Conservation (phyloP, 2,888 invertebrate species). For the Alloplasta piceator region DNA sequence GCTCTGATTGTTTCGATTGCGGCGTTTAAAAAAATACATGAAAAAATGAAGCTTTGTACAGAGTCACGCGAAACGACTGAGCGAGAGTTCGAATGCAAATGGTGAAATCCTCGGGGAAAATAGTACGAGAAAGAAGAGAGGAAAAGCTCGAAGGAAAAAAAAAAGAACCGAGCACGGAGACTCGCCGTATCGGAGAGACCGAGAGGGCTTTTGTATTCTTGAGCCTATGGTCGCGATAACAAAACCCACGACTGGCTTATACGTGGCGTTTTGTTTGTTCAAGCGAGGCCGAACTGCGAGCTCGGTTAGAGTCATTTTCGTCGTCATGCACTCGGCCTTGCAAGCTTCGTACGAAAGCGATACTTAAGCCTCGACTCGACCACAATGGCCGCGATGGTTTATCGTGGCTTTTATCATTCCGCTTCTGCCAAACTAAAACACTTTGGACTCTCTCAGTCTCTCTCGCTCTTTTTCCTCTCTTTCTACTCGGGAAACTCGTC, state of each 20-base stretch:
- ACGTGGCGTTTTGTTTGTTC: conserved; percentile 28
- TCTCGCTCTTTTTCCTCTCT: conserved; percentile 14
- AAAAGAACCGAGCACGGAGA: conserved; percentile 10
- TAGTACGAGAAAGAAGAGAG: conserved; percentile 28
- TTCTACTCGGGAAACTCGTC: conserved; percentile 24
- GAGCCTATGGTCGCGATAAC: conserved; percentile 71
- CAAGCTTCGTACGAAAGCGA: conserved; percentile 59
- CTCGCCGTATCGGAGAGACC: conserved; percentile 26
- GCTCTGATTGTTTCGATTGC: conserved; percentile 23
- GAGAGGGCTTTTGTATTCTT: conserved; percentile 68
- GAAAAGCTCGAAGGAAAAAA: conserved; percentile 8
- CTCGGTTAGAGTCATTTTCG: conserved; percentile 35
- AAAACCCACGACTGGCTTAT: conserved; percentile 51
- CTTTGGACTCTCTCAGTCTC: conserved; percentile 34
- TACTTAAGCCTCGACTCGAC: conserved; percentile 69
- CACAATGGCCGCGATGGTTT: conserved; percentile 73
- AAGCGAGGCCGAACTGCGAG: conserved; percentile 33
- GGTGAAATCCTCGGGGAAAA: conserved; percentile 2
- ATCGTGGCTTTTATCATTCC: conserved; percentile 78
- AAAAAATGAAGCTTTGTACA: not conserved
- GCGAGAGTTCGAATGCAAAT: conserved; percentile 32
- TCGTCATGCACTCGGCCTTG: conserved; percentile 31
- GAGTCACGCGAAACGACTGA: not conserved
- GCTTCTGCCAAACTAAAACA: conserved; percentile 65
- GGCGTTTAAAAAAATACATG: not conserved